phyloP scores from a whole-genome alignment of 1,140 invertebrate species.

The Drosophila trapezifrons region DNA sequence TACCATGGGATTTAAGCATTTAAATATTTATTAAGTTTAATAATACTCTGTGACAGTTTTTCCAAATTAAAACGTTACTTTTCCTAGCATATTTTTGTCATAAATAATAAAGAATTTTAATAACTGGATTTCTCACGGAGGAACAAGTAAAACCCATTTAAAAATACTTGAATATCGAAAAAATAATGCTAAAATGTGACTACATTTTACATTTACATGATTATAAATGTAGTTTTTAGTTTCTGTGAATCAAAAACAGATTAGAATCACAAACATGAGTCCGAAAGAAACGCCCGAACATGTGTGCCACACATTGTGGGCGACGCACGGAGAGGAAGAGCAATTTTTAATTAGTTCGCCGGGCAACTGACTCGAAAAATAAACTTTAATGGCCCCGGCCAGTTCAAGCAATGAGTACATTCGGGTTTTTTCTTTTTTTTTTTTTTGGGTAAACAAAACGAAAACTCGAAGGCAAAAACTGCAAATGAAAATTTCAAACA shows the following conservation, averaged over 20 bases:
- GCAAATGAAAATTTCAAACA: constrained; percentile 79
- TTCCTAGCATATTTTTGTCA: not conserved
- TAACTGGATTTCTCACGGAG: not conserved
- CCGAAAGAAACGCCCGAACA: constrained; percentile 34
- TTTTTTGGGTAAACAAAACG: constrained; percentile 61
- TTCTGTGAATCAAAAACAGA: constrained; percentile 22
- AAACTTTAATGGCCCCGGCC: constrained; percentile 60
- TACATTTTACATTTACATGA: not conserved
- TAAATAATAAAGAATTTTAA: not conserved
- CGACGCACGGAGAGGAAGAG: constrained; percentile 11
- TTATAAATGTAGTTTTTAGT: not conserved
- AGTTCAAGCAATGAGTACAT: constrained; percentile 59
- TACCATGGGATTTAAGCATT: no score
- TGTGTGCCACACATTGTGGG: constrained; percentile 69
- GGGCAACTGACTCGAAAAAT: constrained; percentile 61
- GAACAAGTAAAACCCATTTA: not conserved
- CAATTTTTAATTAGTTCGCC: constrained; percentile 73
- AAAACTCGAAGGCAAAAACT: constrained; percentile 53
- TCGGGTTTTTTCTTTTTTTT: constrained; percentile 6
- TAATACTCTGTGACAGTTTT: no score
- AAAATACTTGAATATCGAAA: constrained; percentile 26
- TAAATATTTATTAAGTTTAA: no score
- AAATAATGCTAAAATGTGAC: not conserved
- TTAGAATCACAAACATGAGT: constrained; percentile 25
- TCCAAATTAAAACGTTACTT: no score